Evolutionary conservation across 2,888 invertebrate species (phyloP), one percentile per base, ranked within the genome.

Genomic region (Oxystoma pomonae): DNA sequence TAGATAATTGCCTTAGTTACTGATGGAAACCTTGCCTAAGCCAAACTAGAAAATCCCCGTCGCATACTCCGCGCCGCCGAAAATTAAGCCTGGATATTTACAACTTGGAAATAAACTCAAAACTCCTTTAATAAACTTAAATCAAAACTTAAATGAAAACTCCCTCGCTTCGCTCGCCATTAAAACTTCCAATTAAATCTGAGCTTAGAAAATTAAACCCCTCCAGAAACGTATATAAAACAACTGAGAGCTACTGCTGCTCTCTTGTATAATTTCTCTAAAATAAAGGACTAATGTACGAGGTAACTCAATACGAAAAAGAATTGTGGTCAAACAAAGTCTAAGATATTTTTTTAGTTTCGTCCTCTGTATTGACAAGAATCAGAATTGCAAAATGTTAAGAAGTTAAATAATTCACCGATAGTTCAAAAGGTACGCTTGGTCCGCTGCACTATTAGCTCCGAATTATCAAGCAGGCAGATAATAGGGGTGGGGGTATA

Each of bases 161-260:
- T 35, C 55, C 18, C 59, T 17, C 56, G 35, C 61, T 60, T 65
- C 57, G 60, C 65, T 65, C 63, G 60, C 63, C 65, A 66, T 63
- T 59, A 61, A 63, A 51, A 56, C 58, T 58, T 61, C 65, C 63
- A 66, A 66, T 66, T 66, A 66, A 66, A 66, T 60, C 61, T 63
- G 65, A 63, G 63, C 60, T 58, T 59, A 61, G 65, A 66, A 66
- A 66, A 66, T 66, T 63, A 66, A 66, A 63, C 59, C 61, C 58
- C 35, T 35, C 35, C 35, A 35, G 35, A 35, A 35, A 35, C 35
- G 35, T 35, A 35, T 35, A 35, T 35, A 35, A 35, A 35, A 35
- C 35, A 35, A 35, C 35, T 35, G 5, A 7, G 35, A 35, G 35
- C 35, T 35, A 12, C 35, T 35, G 35, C 35, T 35, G 35, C 35